phyloP scores from a whole-genome alignment of 2,888 invertebrate species.

The Teleogryllus oceanicus region DNA sequence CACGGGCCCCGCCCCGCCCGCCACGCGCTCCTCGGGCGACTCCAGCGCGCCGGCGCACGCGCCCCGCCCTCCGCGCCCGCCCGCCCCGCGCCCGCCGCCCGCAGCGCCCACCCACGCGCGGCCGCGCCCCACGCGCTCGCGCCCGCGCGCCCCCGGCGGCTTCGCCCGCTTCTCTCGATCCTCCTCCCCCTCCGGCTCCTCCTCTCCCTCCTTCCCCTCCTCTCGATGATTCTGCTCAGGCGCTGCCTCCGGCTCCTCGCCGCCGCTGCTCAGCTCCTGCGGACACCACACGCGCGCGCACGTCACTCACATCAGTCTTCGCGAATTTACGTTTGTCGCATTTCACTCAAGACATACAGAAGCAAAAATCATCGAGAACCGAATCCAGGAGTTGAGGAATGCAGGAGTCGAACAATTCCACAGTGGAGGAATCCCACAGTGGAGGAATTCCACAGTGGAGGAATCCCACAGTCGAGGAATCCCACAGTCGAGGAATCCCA shows the following conservation, averaged over 20 bases:
- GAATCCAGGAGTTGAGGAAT: too few species aligned
- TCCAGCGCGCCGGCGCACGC: background rate
- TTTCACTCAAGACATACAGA: too few species aligned
- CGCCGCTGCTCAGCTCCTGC: background rate
- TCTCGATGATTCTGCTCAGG: background rate
- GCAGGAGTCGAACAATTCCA: too few species aligned
- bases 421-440: too few species aligned
- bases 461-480: too few species aligned
- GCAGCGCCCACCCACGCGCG: background rate
- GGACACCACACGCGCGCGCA: background rate
- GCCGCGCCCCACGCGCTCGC: background rate
- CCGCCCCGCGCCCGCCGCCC: background rate
- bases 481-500: too few species aligned
- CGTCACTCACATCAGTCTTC: too few species aligned
- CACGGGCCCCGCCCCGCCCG: background rate
- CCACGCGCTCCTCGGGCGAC: background rate
- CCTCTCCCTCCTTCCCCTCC: background rate
- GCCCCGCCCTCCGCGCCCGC: background rate
- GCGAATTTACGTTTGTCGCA: too few species aligned
- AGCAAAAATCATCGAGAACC: too few species aligned
- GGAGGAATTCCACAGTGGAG: too few species aligned
- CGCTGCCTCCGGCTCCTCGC: background rate
- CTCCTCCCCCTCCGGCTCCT: background rate
- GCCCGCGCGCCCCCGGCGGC: background rate
- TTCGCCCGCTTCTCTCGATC: background rate